phyloP scores from a whole-genome alignment of 2,888 invertebrate genomes.

The Acrobasis repandana region DNA sequence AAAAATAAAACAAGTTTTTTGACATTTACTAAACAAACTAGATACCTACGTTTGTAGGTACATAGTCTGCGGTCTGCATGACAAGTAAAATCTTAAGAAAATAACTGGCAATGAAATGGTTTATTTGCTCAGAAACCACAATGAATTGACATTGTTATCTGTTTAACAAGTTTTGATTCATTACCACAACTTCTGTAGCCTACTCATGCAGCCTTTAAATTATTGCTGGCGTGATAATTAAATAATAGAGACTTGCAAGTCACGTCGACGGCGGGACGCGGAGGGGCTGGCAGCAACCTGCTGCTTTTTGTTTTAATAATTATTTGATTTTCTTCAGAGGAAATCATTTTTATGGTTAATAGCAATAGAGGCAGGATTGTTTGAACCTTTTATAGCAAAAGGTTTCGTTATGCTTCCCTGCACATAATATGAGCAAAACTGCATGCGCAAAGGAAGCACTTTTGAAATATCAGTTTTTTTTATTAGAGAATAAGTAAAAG shows the following conservation, averaged over 20 bases:
- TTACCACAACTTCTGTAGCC: slow-evolving; percentile 6
- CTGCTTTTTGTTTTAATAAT: slow-evolving; percentile 5
- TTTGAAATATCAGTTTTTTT: no score
- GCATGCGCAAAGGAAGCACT: no score
- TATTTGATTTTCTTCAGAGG: background rate
- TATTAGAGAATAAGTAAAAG: no score
- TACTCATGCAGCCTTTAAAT: slow-evolving; percentile 13
- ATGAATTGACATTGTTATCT: background rate
- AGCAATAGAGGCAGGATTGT: no score
- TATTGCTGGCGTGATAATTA: slow-evolving; percentile 11
- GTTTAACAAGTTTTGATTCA: slow-evolving; percentile 7
- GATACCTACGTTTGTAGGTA: background rate
- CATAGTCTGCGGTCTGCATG: background rate
- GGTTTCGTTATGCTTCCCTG: no score
- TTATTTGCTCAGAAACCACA: background rate
- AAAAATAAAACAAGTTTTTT: no score
- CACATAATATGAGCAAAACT: no score
- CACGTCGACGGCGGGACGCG: slow-evolving; percentile 10
- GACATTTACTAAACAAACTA: no score
- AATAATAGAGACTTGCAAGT: slow-evolving; percentile 15
- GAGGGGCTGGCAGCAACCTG: background rate
- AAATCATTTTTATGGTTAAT: no score
- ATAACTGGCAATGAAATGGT: background rate
- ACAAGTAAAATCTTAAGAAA: background rate
- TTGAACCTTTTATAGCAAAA: no score